Conservation (phyloP, 2,113 vertebrate species). For the Diglossa brunneiventris region DNA sequence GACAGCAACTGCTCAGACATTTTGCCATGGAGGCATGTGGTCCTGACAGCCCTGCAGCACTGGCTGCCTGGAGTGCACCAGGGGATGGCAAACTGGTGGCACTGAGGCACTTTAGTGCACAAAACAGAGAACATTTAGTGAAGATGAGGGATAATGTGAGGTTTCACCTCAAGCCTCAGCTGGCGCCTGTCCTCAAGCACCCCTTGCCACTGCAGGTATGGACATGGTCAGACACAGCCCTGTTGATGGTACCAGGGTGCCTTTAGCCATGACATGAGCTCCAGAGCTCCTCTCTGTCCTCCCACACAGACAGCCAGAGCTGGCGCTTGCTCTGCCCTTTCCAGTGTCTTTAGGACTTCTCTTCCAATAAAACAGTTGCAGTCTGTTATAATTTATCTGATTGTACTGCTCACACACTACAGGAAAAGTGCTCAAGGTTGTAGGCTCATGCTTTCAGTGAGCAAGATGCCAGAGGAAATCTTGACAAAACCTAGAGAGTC, state of each 20-base stretch:
- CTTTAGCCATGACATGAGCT: fast-evolving
- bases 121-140: not conserved
- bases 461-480: not conserved
- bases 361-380: not conserved
- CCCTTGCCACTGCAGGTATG: not conserved
- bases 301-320: not conserved
- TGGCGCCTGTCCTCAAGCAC: not conserved
- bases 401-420: not conserved
- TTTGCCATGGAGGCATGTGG: not conserved
- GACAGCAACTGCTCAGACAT: not conserved
- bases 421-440: not conserved
- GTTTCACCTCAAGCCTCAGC: not conserved
- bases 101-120: not conserved
- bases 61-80: not conserved
- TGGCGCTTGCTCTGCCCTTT: not conserved
- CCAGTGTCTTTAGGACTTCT: not conserved
- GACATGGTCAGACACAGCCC: not conserved
- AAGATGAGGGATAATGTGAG: not conserved
- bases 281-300: not conserved
- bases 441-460: not conserved
- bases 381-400: not conserved
- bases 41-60: not conserved
- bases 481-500: not conserved
- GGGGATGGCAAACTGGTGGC: not conserved
- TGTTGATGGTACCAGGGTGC: not conserved